Evolutionary conservation across 2,113 vertebrate genomes (phyloP).

Genomic region (Odontesthes bonariensis): DNA sequence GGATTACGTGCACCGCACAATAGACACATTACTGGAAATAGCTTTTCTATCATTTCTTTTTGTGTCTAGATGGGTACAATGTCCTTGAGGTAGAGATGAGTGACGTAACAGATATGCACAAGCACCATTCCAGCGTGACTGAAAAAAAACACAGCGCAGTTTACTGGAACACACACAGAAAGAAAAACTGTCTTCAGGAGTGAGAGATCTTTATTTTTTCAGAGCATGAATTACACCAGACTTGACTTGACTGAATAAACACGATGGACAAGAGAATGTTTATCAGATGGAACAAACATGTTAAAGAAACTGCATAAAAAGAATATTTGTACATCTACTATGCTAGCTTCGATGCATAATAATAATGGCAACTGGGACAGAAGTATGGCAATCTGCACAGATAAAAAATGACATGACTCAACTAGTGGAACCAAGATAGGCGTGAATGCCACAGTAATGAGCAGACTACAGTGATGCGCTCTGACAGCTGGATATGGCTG

Average conservation of each 20-base stretch:
- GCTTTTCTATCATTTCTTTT: not conserved
- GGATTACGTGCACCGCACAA: constrained; percentile 14
- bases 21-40: constrained; percentile 3
- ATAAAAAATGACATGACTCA: constrained; percentile 62
- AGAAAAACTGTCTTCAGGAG: constrained; percentile 12
- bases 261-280: constrained; percentile 4
- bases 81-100: constrained; percentile 19
- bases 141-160: constrained; percentile 13
- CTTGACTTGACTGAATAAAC: constrained; percentile 20
- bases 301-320: constrained; percentile 14
- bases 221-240: constrained; percentile 14
- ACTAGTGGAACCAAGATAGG: constrained; percentile 41
- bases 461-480: constrained; percentile 40
- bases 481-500: constrained; percentile 56
- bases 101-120: constrained; percentile 25
- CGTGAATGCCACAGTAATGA: constrained; percentile 47
- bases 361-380: not conserved
- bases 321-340: constrained; percentile 18
- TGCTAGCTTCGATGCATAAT: constrained; percentile 16
- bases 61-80: not conserved
- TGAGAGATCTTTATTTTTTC: constrained; percentile 40
- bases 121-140: constrained; percentile 28
- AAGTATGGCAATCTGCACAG: constrained; percentile 34
- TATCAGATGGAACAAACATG: constrained; percentile 6
- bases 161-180: constrained; percentile 2